Evolutionary conservation across 2,113 vertebrate species (phyloP), one percentile per base, ranked within the genome.

Genomic region (Chaenogobius annularis): DNA sequence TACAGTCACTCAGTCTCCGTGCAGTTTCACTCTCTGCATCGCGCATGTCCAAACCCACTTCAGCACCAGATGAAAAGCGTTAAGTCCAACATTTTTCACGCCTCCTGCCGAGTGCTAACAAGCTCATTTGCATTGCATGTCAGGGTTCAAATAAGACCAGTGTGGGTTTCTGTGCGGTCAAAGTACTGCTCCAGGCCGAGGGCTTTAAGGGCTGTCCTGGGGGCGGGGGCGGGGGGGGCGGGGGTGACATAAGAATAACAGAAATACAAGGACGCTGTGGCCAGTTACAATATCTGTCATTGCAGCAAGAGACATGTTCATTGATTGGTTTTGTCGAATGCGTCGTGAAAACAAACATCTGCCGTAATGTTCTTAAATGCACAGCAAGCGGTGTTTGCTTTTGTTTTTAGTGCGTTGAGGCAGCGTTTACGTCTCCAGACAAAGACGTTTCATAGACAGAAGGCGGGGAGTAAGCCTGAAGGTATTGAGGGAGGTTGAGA

Each of bases 61-160:
- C 58, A 35, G 56, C 26, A 31, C 26, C 26, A 35, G 13, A 17
- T 7, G 12, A 35, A 63, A 10, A 6, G n/a, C 37, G 59, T 37
- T 62, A 26, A 17, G 15, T 61, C 35, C 59, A 35, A 12, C 17
- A 43, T 40, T 63, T 17, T 20, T 40, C 35, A 40, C 40, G 59
- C 59, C 35, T 63, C 17, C 1, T 43, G 35, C 35, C 35, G 10
- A 35, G 10, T n/a, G 19, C 61, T 63, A 63, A 40, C 61, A 40
- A 63, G 31, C 61, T 20, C 17, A 63, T 63, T 63, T 63, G 31
- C 35, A 63, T 20, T n/a, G 31, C 59, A n/a, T 35, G n/a, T 63
- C 35, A 63, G 40, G 19, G 31, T 63, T 63, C 14, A 43, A 40
- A 43, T 63, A 63, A 40, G 35, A 19, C 15, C 35, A 17, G 23